phyloP scores from a whole-genome alignment of 2,888 invertebrate genomes.

The Darwinula stevensoni region DNA sequence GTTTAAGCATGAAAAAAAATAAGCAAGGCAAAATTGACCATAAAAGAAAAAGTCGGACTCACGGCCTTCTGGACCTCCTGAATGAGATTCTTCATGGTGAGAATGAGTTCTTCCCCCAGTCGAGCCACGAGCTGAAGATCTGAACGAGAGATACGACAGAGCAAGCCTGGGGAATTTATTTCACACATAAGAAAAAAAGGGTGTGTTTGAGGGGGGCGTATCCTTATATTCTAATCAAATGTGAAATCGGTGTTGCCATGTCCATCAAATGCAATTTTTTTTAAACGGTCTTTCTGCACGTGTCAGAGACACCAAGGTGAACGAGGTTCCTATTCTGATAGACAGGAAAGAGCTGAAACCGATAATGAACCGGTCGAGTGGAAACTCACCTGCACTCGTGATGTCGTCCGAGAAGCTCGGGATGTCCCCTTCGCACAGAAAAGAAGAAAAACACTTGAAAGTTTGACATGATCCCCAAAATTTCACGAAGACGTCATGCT shows the following conservation, averaged over 20 bases:
- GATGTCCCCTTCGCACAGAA: conserved; percentile 1
- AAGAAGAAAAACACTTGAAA: too few relatives aligned
- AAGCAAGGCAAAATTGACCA: background rate
- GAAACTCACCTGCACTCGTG: background rate
- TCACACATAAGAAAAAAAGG: background rate
- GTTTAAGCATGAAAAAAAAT: background rate
- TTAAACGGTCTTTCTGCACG: too few relatives aligned
- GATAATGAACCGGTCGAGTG: too few relatives aligned
- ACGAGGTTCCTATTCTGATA: too few relatives aligned
- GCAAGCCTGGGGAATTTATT: background rate
- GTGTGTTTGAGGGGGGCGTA: too few relatives aligned
- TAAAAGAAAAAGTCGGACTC: background rate
- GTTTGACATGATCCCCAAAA: too few relatives aligned
- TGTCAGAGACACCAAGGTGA: too few relatives aligned
- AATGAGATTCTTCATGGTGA: conserved; percentile 1
- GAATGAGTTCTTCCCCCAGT: background rate
- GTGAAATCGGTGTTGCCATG: too few relatives aligned
- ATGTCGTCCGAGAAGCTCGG: background rate
- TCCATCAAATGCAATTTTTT: too few relatives aligned
- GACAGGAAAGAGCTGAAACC: too few relatives aligned
- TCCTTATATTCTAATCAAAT: too few relatives aligned
- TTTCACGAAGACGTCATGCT: too few relatives aligned
- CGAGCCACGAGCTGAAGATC: conserved; percentile 1
- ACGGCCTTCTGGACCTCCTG: conserved; percentile 1
- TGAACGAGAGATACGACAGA: background rate